Percentiles rank a stretch among this genome's conserved stretches.
Evolutionary conservation across 2,888 invertebrate species (phyloP).

Genomic region (Orchestes rusci): DNA sequence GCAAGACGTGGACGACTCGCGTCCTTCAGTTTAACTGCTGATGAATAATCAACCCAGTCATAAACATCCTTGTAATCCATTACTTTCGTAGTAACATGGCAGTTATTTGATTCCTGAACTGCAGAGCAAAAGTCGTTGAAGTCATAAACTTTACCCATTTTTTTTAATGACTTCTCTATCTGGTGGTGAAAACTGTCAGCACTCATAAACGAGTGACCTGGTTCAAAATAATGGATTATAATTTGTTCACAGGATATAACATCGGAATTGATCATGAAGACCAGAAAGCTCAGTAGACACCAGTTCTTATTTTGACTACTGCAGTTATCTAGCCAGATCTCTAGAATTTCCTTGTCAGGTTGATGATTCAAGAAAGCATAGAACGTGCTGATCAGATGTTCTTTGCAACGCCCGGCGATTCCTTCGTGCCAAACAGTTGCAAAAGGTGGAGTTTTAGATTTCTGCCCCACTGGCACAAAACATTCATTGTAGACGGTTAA

Average conservation of each 20-base stretch:
- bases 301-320: constrained; percentile 16
- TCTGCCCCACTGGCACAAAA: constrained; percentile 18
- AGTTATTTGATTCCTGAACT: constrained; percentile 3
- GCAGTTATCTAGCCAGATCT: constrained; percentile 9
- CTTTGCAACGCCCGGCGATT: constrained; percentile 21
- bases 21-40: background rate
- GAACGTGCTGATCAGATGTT: constrained; percentile 25
- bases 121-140: constrained; percentile 6
- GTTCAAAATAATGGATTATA: constrained; percentile 10
- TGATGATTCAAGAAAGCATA: constrained; percentile 11
- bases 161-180: constrained; percentile 6
- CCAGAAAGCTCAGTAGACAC: constrained; percentile 13
- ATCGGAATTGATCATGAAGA: constrained; percentile 14
- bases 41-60: constrained; percentile 1
- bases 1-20: background rate
- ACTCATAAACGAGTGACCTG: constrained; percentile 2
- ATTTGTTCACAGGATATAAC: constrained; percentile 3
- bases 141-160: constrained; percentile 7
- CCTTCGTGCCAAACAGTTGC: constrained; percentile 33
- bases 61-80: constrained; percentile 2
- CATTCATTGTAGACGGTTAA: constrained; percentile 9
- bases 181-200: too few species aligned
- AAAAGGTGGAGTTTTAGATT: constrained; percentile 12
- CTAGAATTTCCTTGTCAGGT: constrained; percentile 5
- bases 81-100: constrained; percentile 4